phyloP scores from a whole-genome alignment of 2,113 vertebrate genomes.

The Guaruba guarouba region DNA sequence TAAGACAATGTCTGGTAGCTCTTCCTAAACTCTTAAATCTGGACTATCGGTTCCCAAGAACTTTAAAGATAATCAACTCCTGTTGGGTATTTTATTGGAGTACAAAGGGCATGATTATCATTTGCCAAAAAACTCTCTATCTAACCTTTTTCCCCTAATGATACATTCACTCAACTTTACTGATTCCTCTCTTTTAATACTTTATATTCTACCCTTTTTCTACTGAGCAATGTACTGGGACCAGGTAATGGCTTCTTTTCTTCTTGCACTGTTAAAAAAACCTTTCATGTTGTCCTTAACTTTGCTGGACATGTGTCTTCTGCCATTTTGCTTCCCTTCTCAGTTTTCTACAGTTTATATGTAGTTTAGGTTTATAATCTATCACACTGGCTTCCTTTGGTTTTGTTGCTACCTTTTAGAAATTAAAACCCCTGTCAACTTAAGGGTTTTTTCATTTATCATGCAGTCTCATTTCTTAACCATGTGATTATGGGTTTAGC shows the following conservation, averaged over 20 bases:
- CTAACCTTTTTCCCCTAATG: rapidly evolving
- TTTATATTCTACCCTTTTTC: neutral
- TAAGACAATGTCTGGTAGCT: neutral
- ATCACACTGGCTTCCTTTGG: neutral
- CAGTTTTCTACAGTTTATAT: neutral
- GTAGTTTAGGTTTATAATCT: neutral
- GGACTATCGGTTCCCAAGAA: neutral
- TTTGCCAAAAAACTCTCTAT: neutral
- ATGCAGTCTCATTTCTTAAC: neutral
- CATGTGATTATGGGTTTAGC: neutral
- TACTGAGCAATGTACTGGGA: neutral
- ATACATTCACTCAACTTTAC: neutral
- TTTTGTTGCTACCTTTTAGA: neutral
- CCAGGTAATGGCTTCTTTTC: neutral
- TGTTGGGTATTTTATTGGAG: neutral
- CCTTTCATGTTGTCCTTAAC: neutral
- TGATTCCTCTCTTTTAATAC: neutral
- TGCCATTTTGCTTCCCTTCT: neutral
- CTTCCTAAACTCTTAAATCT: neutral
- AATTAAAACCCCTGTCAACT: neutral
- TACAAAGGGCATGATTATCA: neutral
- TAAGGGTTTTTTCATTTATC: neutral
- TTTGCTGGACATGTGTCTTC: neutral
- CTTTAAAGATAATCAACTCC: neutral
- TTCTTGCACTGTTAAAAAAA: neutral